Conservation (phyloP, 2,113 vertebrate species). For the Prunella himalayana region DNA sequence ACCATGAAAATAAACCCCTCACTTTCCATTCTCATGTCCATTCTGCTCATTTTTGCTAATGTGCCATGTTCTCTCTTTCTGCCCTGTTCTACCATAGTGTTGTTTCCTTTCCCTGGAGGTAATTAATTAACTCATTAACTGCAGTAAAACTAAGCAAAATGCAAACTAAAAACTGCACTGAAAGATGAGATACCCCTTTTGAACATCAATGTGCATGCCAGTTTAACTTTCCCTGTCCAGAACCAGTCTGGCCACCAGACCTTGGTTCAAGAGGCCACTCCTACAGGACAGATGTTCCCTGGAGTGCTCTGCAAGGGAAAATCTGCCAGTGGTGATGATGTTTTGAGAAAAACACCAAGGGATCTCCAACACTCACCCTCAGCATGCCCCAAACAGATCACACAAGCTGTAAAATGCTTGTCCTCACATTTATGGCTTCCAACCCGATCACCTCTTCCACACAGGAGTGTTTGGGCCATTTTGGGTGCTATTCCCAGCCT, state of each 20-base stretch:
- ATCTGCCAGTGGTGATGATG: fast-evolving
- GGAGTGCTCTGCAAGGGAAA: not conserved
- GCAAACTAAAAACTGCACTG: not conserved
- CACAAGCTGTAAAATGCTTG: fast-evolving
- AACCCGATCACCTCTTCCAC: not conserved
- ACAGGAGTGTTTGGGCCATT: not conserved
- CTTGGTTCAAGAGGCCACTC: not conserved
- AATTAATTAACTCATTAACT: not conserved
- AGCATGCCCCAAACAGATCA: not conserved
- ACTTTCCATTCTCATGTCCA: not conserved
- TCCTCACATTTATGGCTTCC: not conserved
- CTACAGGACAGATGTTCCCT: not conserved
- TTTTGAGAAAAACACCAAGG: not conserved
- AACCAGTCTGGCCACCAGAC: not conserved
- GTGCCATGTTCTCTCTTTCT: not conserved
- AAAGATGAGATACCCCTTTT: not conserved
- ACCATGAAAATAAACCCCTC: not conserved
- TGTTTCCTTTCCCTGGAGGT: not conserved
- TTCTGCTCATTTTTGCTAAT: not conserved
- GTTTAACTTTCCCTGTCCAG: not conserved
- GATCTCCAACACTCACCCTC: not conserved
- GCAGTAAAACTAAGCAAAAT: not conserved
- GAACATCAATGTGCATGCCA: not conserved
- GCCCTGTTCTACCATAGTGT: not conserved
- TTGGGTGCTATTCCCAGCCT: not conserved